A percentile compares a stretch with the other conserved stretches of the same genome.
Evolutionary conservation across 37 sponge, comb jelly and placozoan genomes (phyloP).

Genomic region (Bolinopsis microptera): DNA sequence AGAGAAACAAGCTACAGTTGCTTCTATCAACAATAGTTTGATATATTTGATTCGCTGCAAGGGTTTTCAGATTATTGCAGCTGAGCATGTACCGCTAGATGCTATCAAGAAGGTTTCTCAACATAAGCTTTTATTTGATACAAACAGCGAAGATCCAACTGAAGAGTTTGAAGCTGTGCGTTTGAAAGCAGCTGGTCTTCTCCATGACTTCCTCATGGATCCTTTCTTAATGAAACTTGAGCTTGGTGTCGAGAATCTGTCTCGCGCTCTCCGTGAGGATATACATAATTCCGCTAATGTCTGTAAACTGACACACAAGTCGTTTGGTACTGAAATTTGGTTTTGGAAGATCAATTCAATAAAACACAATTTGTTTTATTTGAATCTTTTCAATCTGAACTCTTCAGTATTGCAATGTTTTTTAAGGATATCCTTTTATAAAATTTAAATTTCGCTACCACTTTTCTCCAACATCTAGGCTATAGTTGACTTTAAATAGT

Average conservation of each 20-base stretch:
- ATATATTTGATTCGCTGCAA: not conserved
- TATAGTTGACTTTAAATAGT: too few species aligned
- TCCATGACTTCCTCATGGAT: conserved; percentile 34
- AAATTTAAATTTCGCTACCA: too few species aligned
- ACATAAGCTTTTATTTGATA: not conserved
- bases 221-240: not conserved
- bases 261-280: not conserved
- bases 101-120: conserved; percentile 12
- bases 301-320: conserved; percentile 3
- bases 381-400: too few species aligned
- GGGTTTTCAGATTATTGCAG: conserved; percentile 6
- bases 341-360: conserved; percentile 26
- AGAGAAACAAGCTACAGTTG: not conserved
- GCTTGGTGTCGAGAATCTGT: not conserved
- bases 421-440: too few species aligned
- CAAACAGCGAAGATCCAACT: too few species aligned
- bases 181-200: not conserved
- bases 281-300: not conserved
- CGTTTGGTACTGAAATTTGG: not conserved
- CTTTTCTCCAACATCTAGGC: too few species aligned
- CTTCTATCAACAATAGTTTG: conserved; percentile 11
- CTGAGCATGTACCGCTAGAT: not conserved
- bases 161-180: not conserved
- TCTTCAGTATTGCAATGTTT: too few species aligned
- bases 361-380: conserved; percentile 23